A percentile compares a stretch with the other conserved stretches of the same genome.
These are phyloP conservation scores for Hydropsyche tenuis DNA, from an alignment of 1,140 invertebrate species.

Conservation along the genomic window DNA sequence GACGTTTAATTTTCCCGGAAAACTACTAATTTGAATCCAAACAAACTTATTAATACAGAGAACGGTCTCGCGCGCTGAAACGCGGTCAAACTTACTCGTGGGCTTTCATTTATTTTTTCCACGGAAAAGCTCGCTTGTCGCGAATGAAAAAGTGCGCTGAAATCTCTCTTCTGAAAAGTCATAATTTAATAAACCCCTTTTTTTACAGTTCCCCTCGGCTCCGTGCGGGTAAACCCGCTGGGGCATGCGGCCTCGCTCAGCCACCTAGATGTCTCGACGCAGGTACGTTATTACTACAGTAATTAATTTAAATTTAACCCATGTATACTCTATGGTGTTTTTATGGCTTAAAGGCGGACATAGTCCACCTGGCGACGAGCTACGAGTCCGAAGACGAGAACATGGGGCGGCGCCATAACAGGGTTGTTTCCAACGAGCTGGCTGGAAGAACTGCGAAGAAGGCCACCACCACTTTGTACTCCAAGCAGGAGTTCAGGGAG, in stretches of 20 bases:
- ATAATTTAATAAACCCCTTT: not conserved
- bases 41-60: too few relatives aligned
- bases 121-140: not conserved
- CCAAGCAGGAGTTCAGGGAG: conserved; percentile 70
- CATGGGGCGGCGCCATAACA: conserved; percentile 65
- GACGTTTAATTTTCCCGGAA: too few relatives aligned
- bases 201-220: conserved; percentile 47
- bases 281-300: conserved; percentile 52
- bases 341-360: conserved; percentile 70
- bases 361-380: conserved; percentile 69
- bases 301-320: conserved; percentile 17
- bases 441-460: conserved; percentile 14
- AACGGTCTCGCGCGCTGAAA: too few relatives aligned
- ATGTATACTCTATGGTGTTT: not conserved
- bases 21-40: too few relatives aligned
- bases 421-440: conserved; percentile 59
- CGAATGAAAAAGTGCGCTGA: not conserved
- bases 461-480: conserved; percentile 75
- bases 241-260: conserved; percentile 60
- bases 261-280: conserved; percentile 57
- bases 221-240: conserved; percentile 50
- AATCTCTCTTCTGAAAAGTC: not conserved
- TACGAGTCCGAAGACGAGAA: conserved; percentile 77
- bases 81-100: not conserved
- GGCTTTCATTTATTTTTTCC: not conserved